A percentile compares a stretch with the other conserved stretches of the same genome.
phyloP scores from a whole-genome alignment of 2,797 vertebrate species.

The Enteromius treurensis region DNA sequence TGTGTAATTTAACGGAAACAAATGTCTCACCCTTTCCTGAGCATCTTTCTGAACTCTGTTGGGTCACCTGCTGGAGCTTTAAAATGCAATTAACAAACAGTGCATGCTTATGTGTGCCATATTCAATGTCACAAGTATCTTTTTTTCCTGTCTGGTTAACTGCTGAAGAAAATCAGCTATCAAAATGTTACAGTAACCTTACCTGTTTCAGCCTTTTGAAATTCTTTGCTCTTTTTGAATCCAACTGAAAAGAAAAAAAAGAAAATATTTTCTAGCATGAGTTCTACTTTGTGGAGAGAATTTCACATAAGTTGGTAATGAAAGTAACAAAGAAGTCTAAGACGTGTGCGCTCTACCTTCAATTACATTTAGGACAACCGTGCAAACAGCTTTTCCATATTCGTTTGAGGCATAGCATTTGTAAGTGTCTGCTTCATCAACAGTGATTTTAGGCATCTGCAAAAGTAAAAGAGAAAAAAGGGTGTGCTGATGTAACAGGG shows the following conservation, averaged over 20 bases:
- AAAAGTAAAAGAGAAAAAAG: slow-evolving; percentile 41
- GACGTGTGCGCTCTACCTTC: slow-evolving; percentile 76
- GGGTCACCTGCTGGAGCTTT: slow-evolving; percentile 72
- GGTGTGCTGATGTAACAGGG: not conserved
- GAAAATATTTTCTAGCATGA: not conserved
- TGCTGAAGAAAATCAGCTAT: not conserved
- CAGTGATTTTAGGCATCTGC: slow-evolving; percentile 81
- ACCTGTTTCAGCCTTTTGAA: slow-evolving; percentile 70
- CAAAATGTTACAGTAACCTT: slow-evolving; percentile 37
- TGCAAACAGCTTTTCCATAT: slow-evolving; percentile 85
- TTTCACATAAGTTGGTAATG: not conserved
- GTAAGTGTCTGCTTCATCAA: slow-evolving; percentile 84
- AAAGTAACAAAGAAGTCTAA: not conserved
- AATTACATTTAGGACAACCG: slow-evolving; percentile 83
- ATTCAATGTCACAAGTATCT: not conserved
- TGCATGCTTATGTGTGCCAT: not conserved
- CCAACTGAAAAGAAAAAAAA: slow-evolving; percentile 78
- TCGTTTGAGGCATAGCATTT: slow-evolving; percentile 85
- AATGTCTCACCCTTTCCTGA: slow-evolving; percentile 83
- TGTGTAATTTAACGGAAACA: slow-evolving; percentile 3
- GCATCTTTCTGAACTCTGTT: slow-evolving; percentile 75
- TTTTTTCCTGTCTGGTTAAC: not conserved
- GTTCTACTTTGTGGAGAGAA: not conserved
- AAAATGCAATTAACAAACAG: slow-evolving; percentile 36
- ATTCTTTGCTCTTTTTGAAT: slow-evolving; percentile 82